Percentiles rank a stretch among this genome's conserved stretches.
Conservation (phyloP, 2,888 invertebrate species). For the Eurois occulta region DNA sequence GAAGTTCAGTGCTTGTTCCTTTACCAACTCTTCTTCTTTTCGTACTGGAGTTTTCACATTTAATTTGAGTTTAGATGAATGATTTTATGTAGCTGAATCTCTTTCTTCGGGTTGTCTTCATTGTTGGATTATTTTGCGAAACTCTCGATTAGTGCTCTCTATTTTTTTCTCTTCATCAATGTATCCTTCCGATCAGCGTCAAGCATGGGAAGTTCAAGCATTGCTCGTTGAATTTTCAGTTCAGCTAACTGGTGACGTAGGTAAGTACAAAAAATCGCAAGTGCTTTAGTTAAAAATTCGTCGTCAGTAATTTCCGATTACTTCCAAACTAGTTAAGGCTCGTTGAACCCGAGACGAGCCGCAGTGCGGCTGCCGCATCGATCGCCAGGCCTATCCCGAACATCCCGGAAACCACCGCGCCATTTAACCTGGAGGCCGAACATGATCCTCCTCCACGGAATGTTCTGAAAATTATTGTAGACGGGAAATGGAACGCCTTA, state of each 20-base stretch:
- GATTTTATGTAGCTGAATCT: not conserved
- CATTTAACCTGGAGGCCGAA: conserved; percentile 56
- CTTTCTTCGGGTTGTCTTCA: not conserved
- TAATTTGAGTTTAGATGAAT: not conserved
- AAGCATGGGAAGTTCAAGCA: not conserved
- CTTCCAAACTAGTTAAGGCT: conserved; percentile 57
- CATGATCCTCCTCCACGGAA: conserved; percentile 43
- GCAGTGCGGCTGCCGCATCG: conserved; percentile 81
- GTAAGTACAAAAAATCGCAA: conserved; percentile 4
- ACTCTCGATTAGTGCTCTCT: not conserved
- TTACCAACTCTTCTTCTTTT: conserved; percentile 10
- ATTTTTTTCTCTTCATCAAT: not conserved
- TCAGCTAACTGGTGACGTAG: not conserved
- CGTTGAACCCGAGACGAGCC: conserved; percentile 67
- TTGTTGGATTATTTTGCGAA: not conserved
- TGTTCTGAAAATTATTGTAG: conserved; percentile 34
- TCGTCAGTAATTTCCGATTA: conserved; percentile 43
- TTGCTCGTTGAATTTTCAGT: not conserved
- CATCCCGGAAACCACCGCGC: conserved; percentile 66
- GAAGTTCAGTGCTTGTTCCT: conserved; percentile 11
- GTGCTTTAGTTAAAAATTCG: conserved; percentile 7
- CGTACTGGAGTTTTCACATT: not conserved
- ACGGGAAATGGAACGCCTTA: conserved; percentile 35
- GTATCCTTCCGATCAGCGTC: not conserved
- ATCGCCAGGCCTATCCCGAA: conserved; percentile 73